These are phyloP conservation scores for Catagonus wagneri DNA, from an alignment of 2,113 vertebrate genomes.

Conservation along the genomic window DNA sequence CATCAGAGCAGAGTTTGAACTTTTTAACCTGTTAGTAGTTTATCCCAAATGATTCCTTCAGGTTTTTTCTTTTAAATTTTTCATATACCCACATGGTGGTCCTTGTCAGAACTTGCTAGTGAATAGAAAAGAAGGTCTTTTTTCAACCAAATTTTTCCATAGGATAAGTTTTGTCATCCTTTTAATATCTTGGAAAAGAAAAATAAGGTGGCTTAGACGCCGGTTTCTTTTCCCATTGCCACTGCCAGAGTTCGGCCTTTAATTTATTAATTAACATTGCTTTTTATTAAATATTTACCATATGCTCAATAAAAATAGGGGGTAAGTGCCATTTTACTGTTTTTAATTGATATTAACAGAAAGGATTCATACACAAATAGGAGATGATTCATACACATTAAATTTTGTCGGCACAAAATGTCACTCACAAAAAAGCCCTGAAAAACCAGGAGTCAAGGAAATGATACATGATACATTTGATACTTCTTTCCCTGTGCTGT, in stretches of 20 bases:
- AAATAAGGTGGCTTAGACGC: background rate
- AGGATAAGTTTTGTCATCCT: background rate
- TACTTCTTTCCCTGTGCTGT: background rate
- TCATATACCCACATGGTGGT: background rate
- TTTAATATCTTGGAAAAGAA: background rate
- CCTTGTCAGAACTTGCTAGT: background rate
- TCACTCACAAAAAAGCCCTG: background rate
- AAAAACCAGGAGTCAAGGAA: background rate
- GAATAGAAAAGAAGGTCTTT: background rate
- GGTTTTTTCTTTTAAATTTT: background rate
- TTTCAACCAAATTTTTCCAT: background rate
- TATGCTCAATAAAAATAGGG: background rate
- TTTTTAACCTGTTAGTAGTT: background rate
- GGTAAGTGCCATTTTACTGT: background rate
- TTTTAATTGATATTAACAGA: constrained; percentile 38
- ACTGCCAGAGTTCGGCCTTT: background rate
- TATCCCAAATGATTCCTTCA: background rate
- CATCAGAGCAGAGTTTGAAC: background rate
- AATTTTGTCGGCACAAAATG: background rate
- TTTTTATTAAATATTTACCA: constrained; percentile 16
- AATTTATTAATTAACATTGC: constrained; percentile 4
- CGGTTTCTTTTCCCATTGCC: background rate
- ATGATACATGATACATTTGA: background rate
- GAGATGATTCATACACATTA: background rate
- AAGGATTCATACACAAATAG: background rate